A percentile compares a stretch with the other conserved stretches of the same genome.
Evolutionary conservation across 2,888 invertebrate species (phyloP).

Genomic region (Lottia scabra): DNA sequence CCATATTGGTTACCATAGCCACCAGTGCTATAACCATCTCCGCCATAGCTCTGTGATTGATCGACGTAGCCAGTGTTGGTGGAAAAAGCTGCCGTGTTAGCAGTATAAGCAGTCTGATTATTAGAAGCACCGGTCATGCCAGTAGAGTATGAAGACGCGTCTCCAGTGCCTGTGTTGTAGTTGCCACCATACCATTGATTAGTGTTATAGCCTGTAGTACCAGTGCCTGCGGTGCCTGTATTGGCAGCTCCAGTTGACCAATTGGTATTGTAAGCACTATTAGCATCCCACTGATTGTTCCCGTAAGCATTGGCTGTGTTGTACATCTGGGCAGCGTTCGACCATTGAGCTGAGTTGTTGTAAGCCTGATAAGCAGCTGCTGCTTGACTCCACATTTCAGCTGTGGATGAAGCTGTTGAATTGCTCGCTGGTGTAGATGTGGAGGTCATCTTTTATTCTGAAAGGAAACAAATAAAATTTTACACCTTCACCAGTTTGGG

Average conservation of each 20-base stretch:
- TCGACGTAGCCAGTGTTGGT: background rate
- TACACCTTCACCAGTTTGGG: too few relatives aligned
- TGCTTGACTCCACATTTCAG: conserved; percentile 1
- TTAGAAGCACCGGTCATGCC: background rate
- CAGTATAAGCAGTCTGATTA: background rate
- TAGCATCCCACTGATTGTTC: background rate
- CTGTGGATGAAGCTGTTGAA: background rate
- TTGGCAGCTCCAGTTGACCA: background rate
- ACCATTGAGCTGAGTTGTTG: background rate
- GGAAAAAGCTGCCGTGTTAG: background rate
- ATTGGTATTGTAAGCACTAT: background rate
- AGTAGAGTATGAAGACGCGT: too few relatives aligned
- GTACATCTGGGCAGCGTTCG: background rate
- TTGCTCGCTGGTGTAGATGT: background rate
- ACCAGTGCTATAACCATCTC: background rate
- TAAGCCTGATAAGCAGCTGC: background rate
- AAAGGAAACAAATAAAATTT: background rate
- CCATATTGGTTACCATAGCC: background rate
- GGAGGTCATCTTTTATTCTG: background rate
- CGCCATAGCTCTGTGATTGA: background rate
- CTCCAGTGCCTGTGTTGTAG: background rate
- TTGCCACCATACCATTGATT: background rate
- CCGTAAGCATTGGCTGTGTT: background rate
- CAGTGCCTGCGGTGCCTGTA: background rate
- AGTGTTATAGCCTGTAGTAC: background rate